Conservation (phyloP, 2,888 invertebrate species). For the Pogonocherus hispidulus region DNA sequence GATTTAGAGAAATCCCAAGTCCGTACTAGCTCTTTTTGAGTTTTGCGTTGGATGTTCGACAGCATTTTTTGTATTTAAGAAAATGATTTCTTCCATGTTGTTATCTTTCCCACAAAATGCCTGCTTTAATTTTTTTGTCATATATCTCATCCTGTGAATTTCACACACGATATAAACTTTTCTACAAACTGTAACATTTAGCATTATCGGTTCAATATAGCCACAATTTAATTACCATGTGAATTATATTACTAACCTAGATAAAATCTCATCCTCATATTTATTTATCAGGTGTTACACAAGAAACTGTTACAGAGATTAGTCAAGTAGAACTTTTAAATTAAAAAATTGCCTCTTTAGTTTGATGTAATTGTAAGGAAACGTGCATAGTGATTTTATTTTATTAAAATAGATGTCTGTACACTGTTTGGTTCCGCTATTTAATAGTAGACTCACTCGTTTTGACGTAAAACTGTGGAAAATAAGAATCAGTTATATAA, state of each 20-base stretch:
- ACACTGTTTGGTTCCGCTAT: neutral
- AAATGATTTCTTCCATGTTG: no score
- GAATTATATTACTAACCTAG: constrained; percentile 7
- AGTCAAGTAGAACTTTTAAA: constrained; percentile 22
- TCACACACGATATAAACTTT: neutral
- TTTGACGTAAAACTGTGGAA: neutral
- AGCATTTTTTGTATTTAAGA: no score
- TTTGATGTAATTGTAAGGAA: constrained; percentile 13
- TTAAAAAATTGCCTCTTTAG: constrained; percentile 12
- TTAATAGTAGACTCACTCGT: neutral
- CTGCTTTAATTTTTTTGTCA: no score
- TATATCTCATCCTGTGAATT: no score
- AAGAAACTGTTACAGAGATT: constrained; percentile 16
- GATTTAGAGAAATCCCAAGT: no score
- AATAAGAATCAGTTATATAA: neutral
- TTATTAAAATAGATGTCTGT: neutral
- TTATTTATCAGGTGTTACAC: constrained; percentile 26
- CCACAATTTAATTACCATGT: neutral
- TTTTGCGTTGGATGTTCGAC: no score
- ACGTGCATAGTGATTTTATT: neutral
- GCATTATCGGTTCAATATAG: constrained; percentile 2
- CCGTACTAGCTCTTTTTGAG: no score
- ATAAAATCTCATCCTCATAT: constrained; percentile 22
- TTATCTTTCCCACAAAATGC: no score
- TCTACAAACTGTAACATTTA: neutral